Evolutionary conservation across 30 jellyfish, hydroid and myxozoan genomes (phyloP).

Genomic region (Hydractinia echinata): DNA sequence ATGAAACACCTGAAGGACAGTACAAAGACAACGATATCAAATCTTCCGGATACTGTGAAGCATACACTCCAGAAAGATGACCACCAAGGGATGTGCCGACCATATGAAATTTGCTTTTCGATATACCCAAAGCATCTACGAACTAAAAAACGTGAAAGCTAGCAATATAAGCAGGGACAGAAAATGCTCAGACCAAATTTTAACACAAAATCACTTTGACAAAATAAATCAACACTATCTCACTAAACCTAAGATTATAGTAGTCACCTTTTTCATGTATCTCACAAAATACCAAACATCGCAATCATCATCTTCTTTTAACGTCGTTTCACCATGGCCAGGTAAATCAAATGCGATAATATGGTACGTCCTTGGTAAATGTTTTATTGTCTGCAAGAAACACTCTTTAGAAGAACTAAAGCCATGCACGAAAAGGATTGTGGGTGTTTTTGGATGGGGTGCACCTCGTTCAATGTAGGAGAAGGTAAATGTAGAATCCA

Average conservation of each 20-base stretch:
- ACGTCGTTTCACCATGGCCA: slow-evolving; percentile 72
- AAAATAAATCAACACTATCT: too few relatives aligned
- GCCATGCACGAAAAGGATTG: slow-evolving; percentile 71
- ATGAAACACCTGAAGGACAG: slow-evolving; percentile 66
- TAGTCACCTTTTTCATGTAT: slow-evolving; percentile 18
- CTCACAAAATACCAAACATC: slow-evolving; percentile 14
- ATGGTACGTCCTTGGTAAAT: slow-evolving; percentile 56
- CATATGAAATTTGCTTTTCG: slow-evolving; percentile 49
- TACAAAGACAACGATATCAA: slow-evolving; percentile 35
- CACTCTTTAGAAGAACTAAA: slow-evolving; percentile 50
- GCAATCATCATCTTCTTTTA: slow-evolving; percentile 52
- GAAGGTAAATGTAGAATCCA: not conserved
- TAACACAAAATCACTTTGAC: too few relatives aligned
- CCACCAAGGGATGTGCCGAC: slow-evolving; percentile 78
- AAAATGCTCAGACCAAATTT: too few relatives aligned
- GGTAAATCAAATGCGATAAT: slow-evolving; percentile 73
- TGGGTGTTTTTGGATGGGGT: slow-evolving; percentile 15
- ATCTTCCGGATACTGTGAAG: slow-evolving; percentile 43
- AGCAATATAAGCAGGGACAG: too few relatives aligned
- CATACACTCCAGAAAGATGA: slow-evolving; percentile 58
- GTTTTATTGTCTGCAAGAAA: slow-evolving; percentile 42
- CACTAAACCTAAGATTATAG: too few relatives aligned
- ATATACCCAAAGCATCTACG: slow-evolving; percentile 57
- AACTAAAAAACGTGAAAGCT: slow-evolving; percentile 33
- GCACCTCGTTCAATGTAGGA: slow-evolving; percentile 65